Base-by-base conservation (phyloP, 2,113 vertebrate species). In the Sitta europaea region DNA sequence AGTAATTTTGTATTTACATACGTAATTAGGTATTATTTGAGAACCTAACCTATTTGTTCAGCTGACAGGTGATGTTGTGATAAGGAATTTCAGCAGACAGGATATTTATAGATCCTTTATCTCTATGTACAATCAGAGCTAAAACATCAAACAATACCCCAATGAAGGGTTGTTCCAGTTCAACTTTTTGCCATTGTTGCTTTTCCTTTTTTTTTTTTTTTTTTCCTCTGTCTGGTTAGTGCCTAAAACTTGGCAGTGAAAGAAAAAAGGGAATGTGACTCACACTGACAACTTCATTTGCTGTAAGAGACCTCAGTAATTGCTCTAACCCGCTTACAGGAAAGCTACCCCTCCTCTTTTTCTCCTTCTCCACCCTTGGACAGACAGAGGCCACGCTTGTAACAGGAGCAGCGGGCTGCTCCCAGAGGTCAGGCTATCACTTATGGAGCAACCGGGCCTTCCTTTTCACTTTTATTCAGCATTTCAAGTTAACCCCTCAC, bases 41-140 rank as follows among this genome's bases (percentile, higher is more conserved):
- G 55, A 92, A 63, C 51, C 40, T 36, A 92, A 82, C 74, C 78
- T 90, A 94, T 96, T 95, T 96, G 96, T 80, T 95, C 96, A 95
- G 90, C 93, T 92, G 96, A 95, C 85, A 55, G 75, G 75, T 21
- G 14, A 94, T 88, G 82, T 18, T 90, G 90, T 29, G 92, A 91
- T 94, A 95, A 89, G 86, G 92, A 94, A 95, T 96, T 94, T 95
- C 86, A 86, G 87, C 95, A 96, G 96, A 92, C 95, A 65, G 92
- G 92, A 68, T 97, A 97, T 97, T 97, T 96, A 97, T 95, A 97
- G 88, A 77, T 65, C 65, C 73, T 92, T 94, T 96, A 95, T 96
- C 96, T 94, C 86, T 54, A 31, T 0, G 17, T 94, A 68, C 75
- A 48, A 96, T 96, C 96, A 94, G 92, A 90, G 74, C 72, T 90